Evolutionary conservation across 2,113 vertebrate species (phyloP), one percentile per base, ranked within the genome.

Genomic region (Micromys minutus): DNA sequence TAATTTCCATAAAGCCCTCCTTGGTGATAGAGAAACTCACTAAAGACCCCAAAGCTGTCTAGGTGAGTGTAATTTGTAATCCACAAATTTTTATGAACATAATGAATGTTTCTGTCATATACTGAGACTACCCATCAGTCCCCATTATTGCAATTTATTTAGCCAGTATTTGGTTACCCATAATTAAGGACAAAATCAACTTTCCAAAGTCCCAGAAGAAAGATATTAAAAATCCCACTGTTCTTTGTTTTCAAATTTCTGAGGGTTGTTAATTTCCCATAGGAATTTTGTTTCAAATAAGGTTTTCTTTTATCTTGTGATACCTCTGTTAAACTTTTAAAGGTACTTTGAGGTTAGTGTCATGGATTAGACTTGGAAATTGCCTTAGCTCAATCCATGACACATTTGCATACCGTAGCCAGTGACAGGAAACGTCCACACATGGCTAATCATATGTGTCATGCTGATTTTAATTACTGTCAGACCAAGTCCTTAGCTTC

Each of bases 61-160:
- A 26, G 36, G 2, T 69, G 79, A 94, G 63, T 50, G 52, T 81
- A 81, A 85, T 89, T 57, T 63, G 71, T 12, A 9, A 81, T 31
- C 36, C 52, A 89, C 83, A 83, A 93, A 91, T 72, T 22, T 85
- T 84, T 77, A 59, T 90, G 76, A 89, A 4, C 45, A 3, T 45
- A 76, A 52, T 59, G 42, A 92, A 75, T 0, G 5, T 45, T 42
- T 3, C 39, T 89, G 34, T 83, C n/a, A 57, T 71, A 50, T 42
- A 26, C 6, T 52, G 29, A 93, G 80, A 85, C 71, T 15, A 74
- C 13, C 21, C 29, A 81, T 92, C 52, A 52, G 8, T 93, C 61
- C 96, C 92, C 19, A 87, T 94, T 90, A 57, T 22, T 65, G 4
- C 26, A 31, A 9, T 65, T 83, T 88, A 42, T 75, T 93, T 71